These are phyloP conservation scores for Tapirus indicus DNA, from an alignment of 2,797 vertebrate genomes.

Conservation along the genomic window DNA sequence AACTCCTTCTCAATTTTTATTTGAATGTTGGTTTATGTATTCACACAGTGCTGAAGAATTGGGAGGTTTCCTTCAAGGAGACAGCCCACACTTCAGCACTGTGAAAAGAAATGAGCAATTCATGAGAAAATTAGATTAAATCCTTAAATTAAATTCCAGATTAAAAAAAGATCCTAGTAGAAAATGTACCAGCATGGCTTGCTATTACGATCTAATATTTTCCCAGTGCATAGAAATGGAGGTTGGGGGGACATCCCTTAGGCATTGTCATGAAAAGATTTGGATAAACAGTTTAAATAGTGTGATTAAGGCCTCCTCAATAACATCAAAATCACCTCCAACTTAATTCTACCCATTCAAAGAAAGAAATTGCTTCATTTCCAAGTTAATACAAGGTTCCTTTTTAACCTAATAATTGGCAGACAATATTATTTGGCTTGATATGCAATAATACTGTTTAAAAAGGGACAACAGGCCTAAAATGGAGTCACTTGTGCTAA, in stretches of 20 bases:
- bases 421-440: constrained; percentile 73
- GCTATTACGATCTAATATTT: constrained; percentile 72
- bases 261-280: constrained; percentile 66
- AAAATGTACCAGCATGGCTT: constrained; percentile 56
- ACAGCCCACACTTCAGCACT: constrained; percentile 30
- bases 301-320: constrained; percentile 59
- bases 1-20: constrained; percentile 48
- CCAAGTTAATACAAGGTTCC: constrained; percentile 69
- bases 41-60: constrained; percentile 15
- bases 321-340: constrained; percentile 76
- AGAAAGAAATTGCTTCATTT: constrained; percentile 77
- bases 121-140: constrained; percentile 77
- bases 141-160: constrained; percentile 77
- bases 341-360: constrained; percentile 72
- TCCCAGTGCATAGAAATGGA: constrained; percentile 32
- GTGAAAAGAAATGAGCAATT: constrained; percentile 63
- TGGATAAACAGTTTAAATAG: constrained; percentile 72
- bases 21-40: background rate
- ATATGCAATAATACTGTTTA: background rate
- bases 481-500: too few species aligned
- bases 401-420: constrained; percentile 78
- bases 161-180: constrained; percentile 60
- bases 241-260: constrained; percentile 22
- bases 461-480: too few species aligned
- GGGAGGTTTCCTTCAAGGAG: constrained; percentile 47